These are phyloP conservation scores for Monochamus alternatus DNA, from an alignment of 2,888 invertebrate species.

Conservation along the genomic window DNA sequence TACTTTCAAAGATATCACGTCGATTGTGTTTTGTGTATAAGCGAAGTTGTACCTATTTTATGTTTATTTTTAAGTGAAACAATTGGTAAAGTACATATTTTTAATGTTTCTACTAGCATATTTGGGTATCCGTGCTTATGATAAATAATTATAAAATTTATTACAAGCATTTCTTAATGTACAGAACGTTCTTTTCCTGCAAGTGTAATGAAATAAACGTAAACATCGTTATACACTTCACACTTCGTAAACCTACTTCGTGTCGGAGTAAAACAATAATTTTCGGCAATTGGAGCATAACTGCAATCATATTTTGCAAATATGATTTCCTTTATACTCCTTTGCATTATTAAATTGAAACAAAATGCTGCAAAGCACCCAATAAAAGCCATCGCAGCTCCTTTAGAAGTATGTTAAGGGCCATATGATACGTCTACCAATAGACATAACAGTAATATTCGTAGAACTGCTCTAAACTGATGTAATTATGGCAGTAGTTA, in stretches of 20 bases:
- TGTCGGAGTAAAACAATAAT: background rate
- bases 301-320: background rate
- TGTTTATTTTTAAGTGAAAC: too few relatives aligned
- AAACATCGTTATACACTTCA: too few relatives aligned
- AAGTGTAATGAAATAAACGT: too few relatives aligned
- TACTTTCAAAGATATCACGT: too few relatives aligned
- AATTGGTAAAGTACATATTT: too few relatives aligned
- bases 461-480: background rate
- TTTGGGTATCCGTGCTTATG: too few relatives aligned
- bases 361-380: background rate
- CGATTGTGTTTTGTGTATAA: too few relatives aligned
- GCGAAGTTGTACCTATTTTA: too few relatives aligned
- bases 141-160: too few relatives aligned
- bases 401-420: slow-evolving; percentile 1
- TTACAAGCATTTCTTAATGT: too few relatives aligned
- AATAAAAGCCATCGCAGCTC: background rate
- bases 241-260: background rate
- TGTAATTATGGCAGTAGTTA: slow-evolving; percentile 2
- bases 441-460: slow-evolving; percentile 8
- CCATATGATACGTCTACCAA: background rate
- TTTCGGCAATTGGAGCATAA: background rate
- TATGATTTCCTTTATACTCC: background rate
- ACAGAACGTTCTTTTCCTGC: too few relatives aligned
- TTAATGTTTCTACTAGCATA: too few relatives aligned
- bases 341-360: background rate